Conservation (phyloP, 2,113 vertebrate genomes). For the Spea bombifrons region DNA sequence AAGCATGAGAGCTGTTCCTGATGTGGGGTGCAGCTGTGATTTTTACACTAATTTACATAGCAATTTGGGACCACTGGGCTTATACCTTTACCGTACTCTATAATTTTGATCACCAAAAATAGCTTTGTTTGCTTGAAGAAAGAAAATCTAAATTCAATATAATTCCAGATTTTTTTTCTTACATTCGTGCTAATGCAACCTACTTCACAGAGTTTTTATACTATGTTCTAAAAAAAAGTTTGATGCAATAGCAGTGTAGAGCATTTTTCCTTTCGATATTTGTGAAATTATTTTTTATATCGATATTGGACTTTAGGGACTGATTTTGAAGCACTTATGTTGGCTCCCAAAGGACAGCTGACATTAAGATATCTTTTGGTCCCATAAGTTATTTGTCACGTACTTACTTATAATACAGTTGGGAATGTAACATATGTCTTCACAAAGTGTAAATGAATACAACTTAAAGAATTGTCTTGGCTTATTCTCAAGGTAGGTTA, state of each 20-base stretch:
- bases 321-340: slow-evolving; percentile 31
- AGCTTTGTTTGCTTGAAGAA: slow-evolving; percentile 42
- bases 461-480: slow-evolving; percentile 29
- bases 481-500: slow-evolving; percentile 27
- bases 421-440: slow-evolving; percentile 36
- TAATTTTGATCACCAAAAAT: slow-evolving; percentile 48
- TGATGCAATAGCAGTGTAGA: background rate
- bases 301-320: slow-evolving; percentile 27
- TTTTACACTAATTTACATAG: slow-evolving; percentile 48
- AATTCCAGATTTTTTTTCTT: slow-evolving; percentile 26
- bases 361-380: slow-evolving; percentile 24
- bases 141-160: slow-evolving; percentile 13
- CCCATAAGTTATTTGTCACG: slow-evolving; percentile 43
- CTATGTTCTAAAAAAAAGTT: slow-evolving; percentile 10
- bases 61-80: slow-evolving; percentile 49
- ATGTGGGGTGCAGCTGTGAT: slow-evolving; percentile 49
- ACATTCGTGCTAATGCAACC: background rate
- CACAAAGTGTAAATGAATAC: slow-evolving; percentile 26
- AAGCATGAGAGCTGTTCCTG: slow-evolving; percentile 39
- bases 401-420: slow-evolving; percentile 39
- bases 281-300: slow-evolving; percentile 14
- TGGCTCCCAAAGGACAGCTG: slow-evolving; percentile 16
- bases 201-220: background rate
- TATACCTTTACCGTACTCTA: slow-evolving; percentile 44
- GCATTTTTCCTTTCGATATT: background rate